Evolutionary conservation across 2,888 invertebrate genomes (phyloP), one percentile per base, ranked within the genome.

Genomic region (Congeria kusceri): DNA sequence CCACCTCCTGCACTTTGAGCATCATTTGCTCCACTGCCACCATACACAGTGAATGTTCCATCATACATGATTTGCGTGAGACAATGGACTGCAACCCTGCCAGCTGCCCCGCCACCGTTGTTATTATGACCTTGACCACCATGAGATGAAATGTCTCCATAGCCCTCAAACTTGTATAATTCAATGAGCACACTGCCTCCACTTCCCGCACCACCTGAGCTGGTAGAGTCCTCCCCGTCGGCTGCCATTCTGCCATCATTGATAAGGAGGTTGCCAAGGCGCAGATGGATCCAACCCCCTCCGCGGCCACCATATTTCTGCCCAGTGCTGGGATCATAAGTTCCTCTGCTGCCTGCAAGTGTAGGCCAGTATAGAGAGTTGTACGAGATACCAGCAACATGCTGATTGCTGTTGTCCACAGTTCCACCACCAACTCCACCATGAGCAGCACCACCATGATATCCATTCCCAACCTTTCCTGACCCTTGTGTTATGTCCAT

Each of bases 171-270:
- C 39, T 69, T 57, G 20, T 74, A 82, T 0, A 85, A 63, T 39
- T 84, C 76, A 2, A 89, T 80, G 76, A 80, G 80, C 13, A 90
- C 85, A 74, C 88, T 89, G 9, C 90, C 90, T 13, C 89, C 90
- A 74, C 90, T 90, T 0, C 90, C 90, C n/a, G 86, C 89, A 23
- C 90, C 90, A 28, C 83, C 88, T 62, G 78, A 84, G 53, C 70
- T 20, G 5, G 47, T n/a, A 28, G 80, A 77, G 49, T 32, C 32
- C 66, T 82, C 83, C 20, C 89, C 90, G 80, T 87, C 79, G 5
- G 85, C 89, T 15, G 86, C 75, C 5, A 90, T 85, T 27, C 79
- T 85, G 1, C 90, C 90, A 69, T 90, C 90, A 73, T 86, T 86
- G 20, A 87, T 84, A 7, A 89, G 68, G 2, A 64, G 53, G n/a